phyloP scores from a whole-genome alignment of 2,888 invertebrate genomes.

The Saturnia japonica region DNA sequence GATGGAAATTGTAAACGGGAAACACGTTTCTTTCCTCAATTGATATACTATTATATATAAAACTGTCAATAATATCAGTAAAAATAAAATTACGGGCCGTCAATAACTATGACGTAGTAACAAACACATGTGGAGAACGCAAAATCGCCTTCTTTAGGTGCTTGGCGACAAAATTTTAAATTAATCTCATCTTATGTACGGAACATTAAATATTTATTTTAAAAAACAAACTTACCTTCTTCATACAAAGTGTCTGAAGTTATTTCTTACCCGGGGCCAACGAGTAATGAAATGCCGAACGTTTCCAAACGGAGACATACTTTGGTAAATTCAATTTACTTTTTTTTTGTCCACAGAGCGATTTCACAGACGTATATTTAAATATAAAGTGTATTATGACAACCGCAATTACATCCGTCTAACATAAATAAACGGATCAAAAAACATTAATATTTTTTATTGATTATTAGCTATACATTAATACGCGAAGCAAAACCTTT shows the following conservation, averaged over 20 bases:
- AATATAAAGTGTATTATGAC: conserved; percentile 2
- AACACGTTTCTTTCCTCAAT: no score
- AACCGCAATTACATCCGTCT: neutral
- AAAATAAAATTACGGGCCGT: no score
- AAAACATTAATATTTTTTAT: no score
- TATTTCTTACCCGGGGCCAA: conserved; percentile 20
- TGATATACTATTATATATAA: no score
- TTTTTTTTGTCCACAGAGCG: conserved; percentile 13
- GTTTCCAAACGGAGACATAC: conserved; percentile 32
- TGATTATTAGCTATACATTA: no score
- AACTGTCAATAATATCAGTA: no score
- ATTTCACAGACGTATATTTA: neutral
- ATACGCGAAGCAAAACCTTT: no score
- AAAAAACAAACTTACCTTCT: neutral
- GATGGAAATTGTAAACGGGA: no score
- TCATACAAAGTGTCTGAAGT: conserved; percentile 23
- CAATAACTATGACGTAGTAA: no score
- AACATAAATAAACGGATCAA: neutral
- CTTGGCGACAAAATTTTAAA: neutral
- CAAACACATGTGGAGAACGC: no score
- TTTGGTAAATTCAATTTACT: conserved; percentile 26
- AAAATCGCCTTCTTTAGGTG: no score
- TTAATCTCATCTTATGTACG: neutral
- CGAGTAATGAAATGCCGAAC: conserved; percentile 42
- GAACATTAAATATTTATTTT: neutral